Conservation (phyloP, 1,140 invertebrate species). For the Tetramorium alpestre region DNA sequence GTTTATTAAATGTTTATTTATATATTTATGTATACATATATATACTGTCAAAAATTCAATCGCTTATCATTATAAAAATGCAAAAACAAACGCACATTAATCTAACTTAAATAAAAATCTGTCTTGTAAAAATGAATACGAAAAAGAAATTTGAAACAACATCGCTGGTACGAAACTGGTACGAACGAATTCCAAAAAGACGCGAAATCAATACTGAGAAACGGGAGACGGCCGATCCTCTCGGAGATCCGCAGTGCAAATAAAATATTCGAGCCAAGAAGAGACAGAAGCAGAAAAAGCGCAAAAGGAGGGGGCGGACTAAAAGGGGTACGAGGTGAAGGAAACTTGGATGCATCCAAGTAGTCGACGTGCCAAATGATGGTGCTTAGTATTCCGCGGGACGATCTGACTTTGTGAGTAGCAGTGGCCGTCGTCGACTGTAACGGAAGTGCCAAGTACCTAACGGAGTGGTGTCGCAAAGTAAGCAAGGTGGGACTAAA, state of each 20-base stretch:
- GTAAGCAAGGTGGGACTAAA: conserved; percentile 20
- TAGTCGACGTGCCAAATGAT: conserved; percentile 78
- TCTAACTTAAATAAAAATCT: conserved; percentile 30
- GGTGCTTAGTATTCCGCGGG: conserved; percentile 81
- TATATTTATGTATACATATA: no score
- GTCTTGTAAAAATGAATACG: neutral
- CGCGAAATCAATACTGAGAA: conserved; percentile 40
- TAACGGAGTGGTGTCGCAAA: conserved; percentile 68
- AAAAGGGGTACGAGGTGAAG: neutral
- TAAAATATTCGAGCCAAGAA: conserved; percentile 59
- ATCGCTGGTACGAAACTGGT: neutral
- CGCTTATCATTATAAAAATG: neutral
- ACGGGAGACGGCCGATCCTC: conserved; percentile 32
- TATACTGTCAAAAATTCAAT: neutral
- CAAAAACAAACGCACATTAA: neutral
- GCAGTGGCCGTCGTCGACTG: conserved; percentile 74
- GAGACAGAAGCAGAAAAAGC: conserved; percentile 28
- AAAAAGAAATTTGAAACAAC: neutral
- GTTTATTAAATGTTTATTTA: neutral
- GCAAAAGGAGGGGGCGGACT: neutral
- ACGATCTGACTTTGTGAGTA: conserved; percentile 76
- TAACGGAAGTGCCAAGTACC: conserved; percentile 81
- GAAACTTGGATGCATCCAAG: conserved; percentile 54
- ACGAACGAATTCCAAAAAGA: conserved; percentile 13
- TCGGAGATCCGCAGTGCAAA: neutral